Percentiles rank a stretch among this genome's conserved stretches.
These are phyloP conservation scores for Spodoptera exigua DNA, from an alignment of 2,888 invertebrate species.

Conservation along the genomic window DNA sequence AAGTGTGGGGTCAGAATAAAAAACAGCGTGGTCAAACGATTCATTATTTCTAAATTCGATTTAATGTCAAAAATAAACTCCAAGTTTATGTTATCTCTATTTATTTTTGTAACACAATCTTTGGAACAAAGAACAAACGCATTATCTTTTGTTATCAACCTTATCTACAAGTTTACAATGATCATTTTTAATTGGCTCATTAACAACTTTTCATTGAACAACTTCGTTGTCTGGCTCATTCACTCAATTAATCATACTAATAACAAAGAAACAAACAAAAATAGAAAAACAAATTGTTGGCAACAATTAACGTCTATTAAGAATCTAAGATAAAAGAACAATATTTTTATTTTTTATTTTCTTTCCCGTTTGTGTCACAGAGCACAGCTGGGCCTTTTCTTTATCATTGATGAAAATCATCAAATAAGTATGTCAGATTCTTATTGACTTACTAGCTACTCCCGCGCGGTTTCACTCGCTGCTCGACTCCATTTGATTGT, in stretches of 20 bases:
- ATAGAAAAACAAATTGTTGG: slow-evolving; percentile 8
- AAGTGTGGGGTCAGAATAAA: no score
- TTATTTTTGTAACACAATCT: slow-evolving; percentile 3
- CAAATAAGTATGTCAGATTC: no score
- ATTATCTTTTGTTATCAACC: slow-evolving; percentile 13
- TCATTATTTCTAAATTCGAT: not conserved
- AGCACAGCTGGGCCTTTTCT: no score
- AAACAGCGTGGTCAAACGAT: not conserved
- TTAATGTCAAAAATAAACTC: slow-evolving; percentile 1
- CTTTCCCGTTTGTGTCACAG: no score
- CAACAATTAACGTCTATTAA: slow-evolving; percentile 17
- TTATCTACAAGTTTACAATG: slow-evolving; percentile 31
- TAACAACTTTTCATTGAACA: slow-evolving; percentile 18
- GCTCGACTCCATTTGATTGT: no score
- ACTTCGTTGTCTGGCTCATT: slow-evolving; percentile 10
- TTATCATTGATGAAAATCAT: no score
- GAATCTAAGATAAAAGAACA: not conserved
- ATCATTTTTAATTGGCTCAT: slow-evolving; percentile 36
- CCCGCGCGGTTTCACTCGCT: no score
- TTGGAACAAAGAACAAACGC: slow-evolving; percentile 18
- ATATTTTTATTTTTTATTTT: not conserved
- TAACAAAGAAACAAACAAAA: slow-evolving; percentile 11
- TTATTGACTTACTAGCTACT: no score
- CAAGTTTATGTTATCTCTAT: not conserved
- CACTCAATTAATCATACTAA: slow-evolving; percentile 32